A percentile compares a stretch with the other conserved stretches of the same genome.
Conservation (phyloP, 2,113 vertebrate species). For the Acanthochromis polyacanthus region DNA sequence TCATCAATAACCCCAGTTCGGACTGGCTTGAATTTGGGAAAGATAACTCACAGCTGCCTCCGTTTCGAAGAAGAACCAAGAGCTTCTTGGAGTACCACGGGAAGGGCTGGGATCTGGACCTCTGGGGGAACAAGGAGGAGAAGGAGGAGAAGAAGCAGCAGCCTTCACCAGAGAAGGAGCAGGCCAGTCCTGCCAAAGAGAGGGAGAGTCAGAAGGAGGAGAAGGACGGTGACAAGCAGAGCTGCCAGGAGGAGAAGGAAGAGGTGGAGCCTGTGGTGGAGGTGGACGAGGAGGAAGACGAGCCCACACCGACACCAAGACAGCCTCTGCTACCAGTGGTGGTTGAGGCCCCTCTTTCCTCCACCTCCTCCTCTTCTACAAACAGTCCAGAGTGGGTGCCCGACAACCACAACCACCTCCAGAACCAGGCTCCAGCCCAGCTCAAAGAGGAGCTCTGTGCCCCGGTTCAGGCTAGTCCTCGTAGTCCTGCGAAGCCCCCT, state of each 20-base stretch:
- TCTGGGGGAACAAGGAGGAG: slow-evolving; percentile 76
- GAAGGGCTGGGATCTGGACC: slow-evolving; percentile 90
- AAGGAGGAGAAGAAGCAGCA: slow-evolving; percentile 71
- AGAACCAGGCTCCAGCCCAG: slow-evolving; percentile 67
- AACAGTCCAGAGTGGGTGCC: slow-evolving; percentile 72
- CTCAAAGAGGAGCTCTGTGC: slow-evolving; percentile 69
- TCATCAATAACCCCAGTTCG: slow-evolving; percentile 81
- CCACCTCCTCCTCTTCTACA: slow-evolving; percentile 73
- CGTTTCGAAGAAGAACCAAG: slow-evolving; percentile 90
- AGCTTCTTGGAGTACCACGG: slow-evolving; percentile 95
- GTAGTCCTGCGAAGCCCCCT: slow-evolving; percentile 75
- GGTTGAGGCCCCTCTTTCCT: slow-evolving; percentile 79
- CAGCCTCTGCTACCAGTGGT: slow-evolving; percentile 78
- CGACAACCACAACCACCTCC: slow-evolving; percentile 57
- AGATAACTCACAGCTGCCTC: slow-evolving; percentile 85
- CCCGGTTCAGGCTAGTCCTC: slow-evolving; percentile 63
- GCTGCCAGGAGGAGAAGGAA: slow-evolving; percentile 63
- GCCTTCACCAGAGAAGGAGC: slow-evolving; percentile 74
- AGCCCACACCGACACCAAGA: slow-evolving; percentile 58
- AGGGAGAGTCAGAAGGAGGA: slow-evolving; percentile 80
- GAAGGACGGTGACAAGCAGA: slow-evolving; percentile 82
- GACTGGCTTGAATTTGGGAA: slow-evolving; percentile 91
- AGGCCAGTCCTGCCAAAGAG: slow-evolving; percentile 71
- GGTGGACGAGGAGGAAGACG: slow-evolving; percentile 61
- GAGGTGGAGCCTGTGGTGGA: slow-evolving; percentile 57